phyloP scores from a whole-genome alignment of 1,140 invertebrate species.

The Lordiphosa mommai region DNA sequence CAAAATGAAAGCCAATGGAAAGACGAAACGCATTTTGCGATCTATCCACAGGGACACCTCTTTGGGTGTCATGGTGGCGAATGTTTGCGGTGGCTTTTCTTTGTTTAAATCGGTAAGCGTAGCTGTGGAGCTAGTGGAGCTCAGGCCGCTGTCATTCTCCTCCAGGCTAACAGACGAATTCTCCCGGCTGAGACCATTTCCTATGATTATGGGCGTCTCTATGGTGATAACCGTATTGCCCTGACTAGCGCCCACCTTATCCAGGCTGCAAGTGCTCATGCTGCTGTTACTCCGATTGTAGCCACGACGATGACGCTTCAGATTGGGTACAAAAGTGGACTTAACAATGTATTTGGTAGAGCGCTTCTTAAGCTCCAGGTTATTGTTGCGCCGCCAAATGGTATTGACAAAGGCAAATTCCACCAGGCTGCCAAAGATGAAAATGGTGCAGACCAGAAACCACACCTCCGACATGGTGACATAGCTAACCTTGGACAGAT shows the following conservation, averaged over 20 bases:
- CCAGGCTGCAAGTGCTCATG: constrained; percentile 81
- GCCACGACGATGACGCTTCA: constrained; percentile 82
- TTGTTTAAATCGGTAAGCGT: constrained; percentile 15
- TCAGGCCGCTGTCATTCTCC: constrained; percentile 29
- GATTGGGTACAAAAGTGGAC: constrained; percentile 88
- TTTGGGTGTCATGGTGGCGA: constrained; percentile 91
- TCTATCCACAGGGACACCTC: constrained; percentile 93
- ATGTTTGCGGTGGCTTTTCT: constrained; percentile 52
- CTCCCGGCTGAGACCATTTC: constrained; percentile 33
- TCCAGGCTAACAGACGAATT: constrained; percentile 51
- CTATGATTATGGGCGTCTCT: constrained; percentile 60
- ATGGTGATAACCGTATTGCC: constrained; percentile 61
- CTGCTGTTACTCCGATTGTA: constrained; percentile 80
- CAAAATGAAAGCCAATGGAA: constrained; percentile 88
- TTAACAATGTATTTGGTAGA: constrained; percentile 91
- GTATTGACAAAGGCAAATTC: constrained; percentile 95
- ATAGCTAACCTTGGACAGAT: constrained; percentile 91
- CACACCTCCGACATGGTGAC: constrained; percentile 93
- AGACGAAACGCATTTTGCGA: constrained; percentile 86
- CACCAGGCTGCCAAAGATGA: constrained; percentile 92
- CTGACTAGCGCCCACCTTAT: constrained; percentile 9
- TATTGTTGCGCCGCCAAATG: constrained; percentile 90
- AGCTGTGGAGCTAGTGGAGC: constrained; percentile 24
- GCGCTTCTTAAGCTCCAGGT: constrained; percentile 89
- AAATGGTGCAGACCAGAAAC: constrained; percentile 90